Evolutionary conservation across 1,140 invertebrate species (phyloP).

Genomic region (Trichonephila clavata): DNA sequence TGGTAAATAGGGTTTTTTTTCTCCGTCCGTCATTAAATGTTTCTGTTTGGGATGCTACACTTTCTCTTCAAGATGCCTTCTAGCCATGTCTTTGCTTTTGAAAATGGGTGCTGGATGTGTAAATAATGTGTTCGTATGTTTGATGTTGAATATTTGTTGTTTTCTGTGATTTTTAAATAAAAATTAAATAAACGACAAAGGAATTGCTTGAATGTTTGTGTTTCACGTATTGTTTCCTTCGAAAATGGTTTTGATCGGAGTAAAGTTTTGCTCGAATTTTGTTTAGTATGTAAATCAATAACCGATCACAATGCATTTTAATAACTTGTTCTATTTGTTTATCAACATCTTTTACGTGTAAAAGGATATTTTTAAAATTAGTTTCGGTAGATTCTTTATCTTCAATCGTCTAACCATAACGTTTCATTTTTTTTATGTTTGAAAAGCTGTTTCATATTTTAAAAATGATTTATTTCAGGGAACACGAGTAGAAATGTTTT

Average conservation of each 20-base stretch:
- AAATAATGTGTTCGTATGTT: conserved; percentile 26
- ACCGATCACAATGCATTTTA: too few relatives aligned
- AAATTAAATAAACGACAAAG: conserved; percentile 14
- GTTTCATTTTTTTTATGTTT: too few relatives aligned
- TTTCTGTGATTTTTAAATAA: not conserved
- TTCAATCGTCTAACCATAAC: too few relatives aligned
- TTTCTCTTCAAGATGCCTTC: not conserved
- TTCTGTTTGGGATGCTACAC: conserved; percentile 25
- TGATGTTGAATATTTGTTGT: conserved; percentile 16
- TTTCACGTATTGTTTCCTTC: not conserved
- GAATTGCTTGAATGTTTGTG: not conserved
- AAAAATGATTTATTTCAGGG: too few relatives aligned
- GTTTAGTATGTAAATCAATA: too few relatives aligned
- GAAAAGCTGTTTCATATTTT: too few relatives aligned
- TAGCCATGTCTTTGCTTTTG: not conserved
- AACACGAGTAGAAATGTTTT: too few relatives aligned
- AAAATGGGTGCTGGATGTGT: not conserved
- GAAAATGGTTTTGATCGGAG: not conserved
- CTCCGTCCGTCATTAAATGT: conserved; percentile 57
- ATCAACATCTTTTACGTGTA: too few relatives aligned
- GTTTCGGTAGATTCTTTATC: too few relatives aligned
- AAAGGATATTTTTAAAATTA: too few relatives aligned
- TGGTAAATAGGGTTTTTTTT: conserved; percentile 48
- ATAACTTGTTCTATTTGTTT: too few relatives aligned
- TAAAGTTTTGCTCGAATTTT: too few relatives aligned